phyloP scores from a whole-genome alignment of 2,797 vertebrate genomes.

The Acipenser oxyrinchus region DNA sequence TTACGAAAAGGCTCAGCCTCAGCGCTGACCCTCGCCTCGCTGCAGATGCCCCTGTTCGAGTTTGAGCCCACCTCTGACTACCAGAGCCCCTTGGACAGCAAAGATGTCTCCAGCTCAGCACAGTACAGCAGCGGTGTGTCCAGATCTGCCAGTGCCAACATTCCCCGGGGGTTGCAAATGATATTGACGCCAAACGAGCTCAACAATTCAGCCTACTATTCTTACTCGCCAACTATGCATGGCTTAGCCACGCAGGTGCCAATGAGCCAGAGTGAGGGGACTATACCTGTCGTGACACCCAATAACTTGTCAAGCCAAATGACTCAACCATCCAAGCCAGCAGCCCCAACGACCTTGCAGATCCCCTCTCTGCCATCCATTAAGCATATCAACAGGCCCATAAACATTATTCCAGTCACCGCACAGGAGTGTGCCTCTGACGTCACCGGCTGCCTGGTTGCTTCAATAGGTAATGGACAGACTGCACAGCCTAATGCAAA shows the following conservation, averaged over 20 bases:
- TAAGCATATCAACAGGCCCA: constrained; percentile 53
- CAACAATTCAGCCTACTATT: constrained; percentile 69
- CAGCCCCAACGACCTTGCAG: constrained; percentile 66
- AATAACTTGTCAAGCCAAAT: constrained; percentile 67
- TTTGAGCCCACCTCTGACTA: constrained; percentile 94
- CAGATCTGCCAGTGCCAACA: constrained; percentile 74
- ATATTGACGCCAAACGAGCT: constrained; percentile 83
- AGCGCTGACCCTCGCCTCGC: constrained; percentile 77
- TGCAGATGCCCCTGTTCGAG: constrained; percentile 73
- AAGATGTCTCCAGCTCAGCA: constrained; percentile 75
- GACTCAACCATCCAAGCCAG: constrained; percentile 45
- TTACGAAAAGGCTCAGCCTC: constrained; percentile 86
- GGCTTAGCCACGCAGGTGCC: constrained; percentile 59
- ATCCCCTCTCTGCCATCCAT: constrained; percentile 58
- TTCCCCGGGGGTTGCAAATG: constrained; percentile 81
- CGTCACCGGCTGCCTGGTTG: constrained; percentile 60
- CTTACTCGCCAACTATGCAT: constrained; percentile 69
- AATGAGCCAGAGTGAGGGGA: constrained; percentile 54
- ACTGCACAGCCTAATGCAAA: constrained; percentile 50
- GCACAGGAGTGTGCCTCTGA: constrained; percentile 36
- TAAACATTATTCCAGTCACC: constrained; percentile 57
- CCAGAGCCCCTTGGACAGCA: constrained; percentile 79
- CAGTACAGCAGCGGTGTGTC: constrained; percentile 71
- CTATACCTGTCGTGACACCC: constrained; percentile 49
- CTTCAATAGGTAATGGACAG: constrained; percentile 57